Evolutionary conservation across 2,797 vertebrate genomes (phyloP), one percentile per base, ranked within the genome.

Genomic region (Falco novaeseelandiae): DNA sequence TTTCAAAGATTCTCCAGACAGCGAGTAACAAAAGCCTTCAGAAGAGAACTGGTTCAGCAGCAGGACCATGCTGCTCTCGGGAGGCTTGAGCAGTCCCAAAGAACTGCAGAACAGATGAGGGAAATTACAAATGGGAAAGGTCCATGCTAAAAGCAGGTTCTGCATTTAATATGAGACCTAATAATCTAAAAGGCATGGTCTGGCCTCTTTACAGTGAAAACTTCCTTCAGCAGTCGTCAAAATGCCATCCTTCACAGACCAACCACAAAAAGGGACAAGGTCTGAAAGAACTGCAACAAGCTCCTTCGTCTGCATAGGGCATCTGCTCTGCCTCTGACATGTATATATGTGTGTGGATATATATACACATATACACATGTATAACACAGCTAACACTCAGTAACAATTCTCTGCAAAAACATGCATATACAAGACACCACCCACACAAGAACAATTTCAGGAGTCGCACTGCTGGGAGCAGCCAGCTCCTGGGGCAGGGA

Each of bases 251-350:
- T 88, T 58, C 73, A 70, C 29, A n/a, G 52, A 55, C 10, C 2
- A 7, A 83, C 70, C 26, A 42, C 2, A 4, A 44, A 79, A 70
- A 88, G 18, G 66, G 58, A 51, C 30, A 36, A 51, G 8, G 52
- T 51, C 42, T 42, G 29, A 42, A 55, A 30, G 11, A 76, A 46
- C 36, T n/a, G 22, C 23, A 54, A 29, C 27, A 32, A 82, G 49
- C 0, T 38, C 26, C 40, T 61, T 34, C 0, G 0, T 34, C 65
- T 27, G 21, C 40, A 40, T 0, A 16, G 18, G 34, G 26, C 12
- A 49, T 34, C 44, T 81, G 38, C 42, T 87, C 16, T 55, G 72
- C 6, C 55, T 59, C 72, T 73, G 42, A 40, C 40, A 40, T 40
- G 10, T 40, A 40, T 38, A 40, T 40, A 16, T 14, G 14, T 15